Evolutionary conservation across 2,113 vertebrate species (phyloP).

Genomic region (Electrona antarctica): DNA sequence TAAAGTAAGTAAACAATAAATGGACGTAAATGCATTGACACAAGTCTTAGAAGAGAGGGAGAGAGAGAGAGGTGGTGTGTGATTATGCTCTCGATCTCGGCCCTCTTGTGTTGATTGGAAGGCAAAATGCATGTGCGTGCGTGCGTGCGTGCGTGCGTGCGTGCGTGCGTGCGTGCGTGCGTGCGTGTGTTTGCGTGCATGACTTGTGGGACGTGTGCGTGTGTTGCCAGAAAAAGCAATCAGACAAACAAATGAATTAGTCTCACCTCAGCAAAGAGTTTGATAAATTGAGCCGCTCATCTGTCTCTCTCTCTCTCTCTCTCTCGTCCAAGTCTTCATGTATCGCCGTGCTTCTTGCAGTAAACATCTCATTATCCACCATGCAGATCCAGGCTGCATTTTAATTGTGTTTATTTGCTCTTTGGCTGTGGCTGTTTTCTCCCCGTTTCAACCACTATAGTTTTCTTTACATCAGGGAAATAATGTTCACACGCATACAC

Average conservation of each 20-base stretch:
- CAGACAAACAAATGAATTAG: slow-evolving; percentile 86
- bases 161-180: background rate
- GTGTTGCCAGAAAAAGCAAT: slow-evolving; percentile 71
- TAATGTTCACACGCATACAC: slow-evolving; percentile 10
- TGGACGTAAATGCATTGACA: slow-evolving; percentile 2
- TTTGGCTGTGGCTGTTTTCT: slow-evolving; percentile 54
- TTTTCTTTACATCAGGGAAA: slow-evolving; percentile 38
- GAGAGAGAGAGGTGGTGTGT: slow-evolving; percentile 1
- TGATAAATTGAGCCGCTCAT: slow-evolving; percentile 78
- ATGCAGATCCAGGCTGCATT: slow-evolving; percentile 51
- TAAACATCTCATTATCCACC: slow-evolving; percentile 75
- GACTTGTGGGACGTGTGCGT: slow-evolving; percentile 4
- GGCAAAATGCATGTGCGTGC: slow-evolving; percentile 3
- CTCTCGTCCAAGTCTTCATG: slow-evolving; percentile 25
- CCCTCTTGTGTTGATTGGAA: slow-evolving; percentile 24
- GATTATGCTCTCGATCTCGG: background rate
- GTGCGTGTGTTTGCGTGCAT: background rate
- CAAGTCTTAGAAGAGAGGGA: background rate
- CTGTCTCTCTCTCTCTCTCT: slow-evolving; percentile 31
- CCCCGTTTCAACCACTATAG: slow-evolving; percentile 1
- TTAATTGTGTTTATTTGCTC: slow-evolving; percentile 76
- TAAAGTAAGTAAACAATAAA: background rate
- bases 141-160: background rate
- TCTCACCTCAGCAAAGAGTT: slow-evolving; percentile 71
- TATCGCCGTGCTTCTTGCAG: slow-evolving; percentile 52